Percentiles rank a stretch among this genome's conserved stretches.
These are phyloP conservation scores for Porites lobata DNA, from an alignment of 92 coral and sea anemone species.

Conservation along the genomic window DNA sequence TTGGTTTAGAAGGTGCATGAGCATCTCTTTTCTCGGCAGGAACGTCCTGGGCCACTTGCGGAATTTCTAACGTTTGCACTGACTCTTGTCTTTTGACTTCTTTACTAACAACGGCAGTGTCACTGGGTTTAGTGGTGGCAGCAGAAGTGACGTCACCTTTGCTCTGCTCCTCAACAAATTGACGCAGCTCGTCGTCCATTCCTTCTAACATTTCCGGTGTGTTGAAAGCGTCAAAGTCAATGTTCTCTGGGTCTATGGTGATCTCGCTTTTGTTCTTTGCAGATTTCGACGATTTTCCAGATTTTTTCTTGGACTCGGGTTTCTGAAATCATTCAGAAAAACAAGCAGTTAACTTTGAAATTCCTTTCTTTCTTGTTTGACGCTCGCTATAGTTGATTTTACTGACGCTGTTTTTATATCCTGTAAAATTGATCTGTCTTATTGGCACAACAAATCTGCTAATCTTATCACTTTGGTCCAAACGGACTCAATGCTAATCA, in stretches of 20 bases:
- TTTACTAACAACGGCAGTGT: slow-evolving; percentile 24
- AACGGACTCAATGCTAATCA: too few species aligned
- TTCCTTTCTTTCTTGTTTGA: neutral
- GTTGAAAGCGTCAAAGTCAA: slow-evolving; percentile 83
- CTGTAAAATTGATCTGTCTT: too few species aligned
- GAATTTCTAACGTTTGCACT: slow-evolving; percentile 56
- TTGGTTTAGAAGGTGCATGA: slow-evolving; percentile 88
- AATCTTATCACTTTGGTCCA: too few species aligned
- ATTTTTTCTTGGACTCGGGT: slow-evolving; percentile 66
- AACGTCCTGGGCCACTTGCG: slow-evolving; percentile 58
- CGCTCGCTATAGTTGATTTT: too few species aligned
- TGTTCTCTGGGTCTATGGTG: slow-evolving; percentile 79
- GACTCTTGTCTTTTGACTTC: slow-evolving; percentile 34
- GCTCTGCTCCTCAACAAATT: slow-evolving; percentile 76
- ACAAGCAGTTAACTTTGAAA: neutral
- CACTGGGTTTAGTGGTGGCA: slow-evolving; percentile 9
- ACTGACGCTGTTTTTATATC: too few species aligned
- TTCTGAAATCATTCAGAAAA: slow-evolving; percentile 4
- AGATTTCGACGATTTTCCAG: slow-evolving; percentile 52
- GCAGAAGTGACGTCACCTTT: slow-evolving; percentile 44
- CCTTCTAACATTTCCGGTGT: slow-evolving; percentile 88
- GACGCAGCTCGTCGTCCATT: slow-evolving; percentile 90
- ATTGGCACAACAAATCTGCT: too few species aligned
- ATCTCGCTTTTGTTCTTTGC: slow-evolving; percentile 70
- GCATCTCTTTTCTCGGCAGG: slow-evolving; percentile 81